Base-by-base conservation (phyloP, 2,888 invertebrate species). In the Exephanes ischioxanthus region DNA sequence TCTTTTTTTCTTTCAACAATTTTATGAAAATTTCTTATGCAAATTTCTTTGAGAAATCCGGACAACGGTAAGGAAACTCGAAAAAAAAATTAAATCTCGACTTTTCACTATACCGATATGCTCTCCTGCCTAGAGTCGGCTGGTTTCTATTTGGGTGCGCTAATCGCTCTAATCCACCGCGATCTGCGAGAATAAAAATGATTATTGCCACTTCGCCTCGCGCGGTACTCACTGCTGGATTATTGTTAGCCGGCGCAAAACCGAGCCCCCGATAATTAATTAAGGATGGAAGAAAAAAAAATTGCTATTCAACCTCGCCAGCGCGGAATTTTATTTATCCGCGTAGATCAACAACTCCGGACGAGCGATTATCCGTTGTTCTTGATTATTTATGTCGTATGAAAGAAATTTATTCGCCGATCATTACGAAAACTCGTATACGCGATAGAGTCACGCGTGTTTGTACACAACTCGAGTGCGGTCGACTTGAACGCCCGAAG, bases 11-110 rank as follows among this genome's bases (percentile, higher is more conserved):
- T 61, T 77, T 45, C 11, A 26, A 22, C 11, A 26, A 53, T 16
- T 48, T 48, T 16, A 9, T 19, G 19, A 19, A 53, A 53, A 53
- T 16, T 48, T 4, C 14, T 68, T 48, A 37, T 14, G 58, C 48
- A 67, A 76, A 61, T 73, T 19, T 41, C 9, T 16, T 71, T 48
- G 45, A 48, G 45, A 16, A 48, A 63, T 72, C 51, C 71, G 80
- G 75, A 83, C 68, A 76, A 83, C 76, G 84, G 45, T 76, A 48
- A 85, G 86, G 86, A 88, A 89, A 87, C 87, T 89, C 88, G 87
- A 63, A 84, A 48, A 45, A 41, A 48, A 16, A 48, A 48, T 41
- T 9, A 41, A 78, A 80, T 75, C 82, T 85, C 87, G 88, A 88
- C 81, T 88, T 87, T 89, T 89, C 88, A 83, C 75, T 75, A 48